Evolutionary conservation across 2,113 vertebrate genomes (phyloP).

Genomic region (Todiramphus saurophagus): DNA sequence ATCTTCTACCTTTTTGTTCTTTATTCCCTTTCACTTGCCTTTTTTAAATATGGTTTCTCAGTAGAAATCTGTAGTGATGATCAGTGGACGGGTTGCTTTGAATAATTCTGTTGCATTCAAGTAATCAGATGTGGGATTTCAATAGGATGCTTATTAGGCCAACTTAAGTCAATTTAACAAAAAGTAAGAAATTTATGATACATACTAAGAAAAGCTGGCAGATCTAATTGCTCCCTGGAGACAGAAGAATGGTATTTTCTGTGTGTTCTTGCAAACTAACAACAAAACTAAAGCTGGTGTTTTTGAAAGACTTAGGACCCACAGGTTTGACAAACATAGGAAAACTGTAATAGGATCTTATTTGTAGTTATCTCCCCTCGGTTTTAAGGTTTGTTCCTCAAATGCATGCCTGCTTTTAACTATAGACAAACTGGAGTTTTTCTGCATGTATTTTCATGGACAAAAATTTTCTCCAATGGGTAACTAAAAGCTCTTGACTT

Average conservation of each 20-base stretch:
- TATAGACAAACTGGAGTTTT: neutral
- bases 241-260: neutral
- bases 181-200: neutral
- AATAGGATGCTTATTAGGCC: neutral
- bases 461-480: neutral
- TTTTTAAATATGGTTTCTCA: constrained; percentile 5
- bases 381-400: neutral
- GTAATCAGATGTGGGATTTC: constrained; percentile 17
- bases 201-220: neutral
- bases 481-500: neutral
- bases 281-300: neutral
- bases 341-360: neutral
- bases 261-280: neutral
- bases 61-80: constrained; percentile 4
- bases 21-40: neutral
- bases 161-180: constrained; percentile 1
- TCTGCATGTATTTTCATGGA: neutral
- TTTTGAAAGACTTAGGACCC: neutral
- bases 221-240: neutral
- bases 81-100: neutral
- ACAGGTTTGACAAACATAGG: neutral
- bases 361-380: neutral
- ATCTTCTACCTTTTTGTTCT: neutral
- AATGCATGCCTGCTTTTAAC: neutral
- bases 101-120: neutral